Base-by-base conservation (phyloP, 1,140 invertebrate species). In the Myzus persicae region DNA sequence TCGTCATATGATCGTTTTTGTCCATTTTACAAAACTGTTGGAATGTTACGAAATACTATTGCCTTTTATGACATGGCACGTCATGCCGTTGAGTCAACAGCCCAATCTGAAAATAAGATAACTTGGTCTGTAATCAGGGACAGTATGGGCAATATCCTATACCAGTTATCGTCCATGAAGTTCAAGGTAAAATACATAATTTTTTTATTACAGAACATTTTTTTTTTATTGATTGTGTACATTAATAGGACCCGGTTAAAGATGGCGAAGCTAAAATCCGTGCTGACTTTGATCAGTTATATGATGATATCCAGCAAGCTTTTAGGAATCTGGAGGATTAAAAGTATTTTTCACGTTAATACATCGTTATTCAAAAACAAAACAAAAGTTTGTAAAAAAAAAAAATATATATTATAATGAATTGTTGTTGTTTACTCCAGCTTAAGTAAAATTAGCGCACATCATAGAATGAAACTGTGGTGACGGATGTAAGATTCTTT, bases 311-410 rank as follows among this genome's bases (percentile, higher is more conserved):
- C 96, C 98, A 99, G 95, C 98, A 98, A 95, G 98, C 98, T 94
- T 99, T 99, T 97, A 97, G 99, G 95, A 99, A 99, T 96, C 96
- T 99, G 95, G 99, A 99, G 96, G 99, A 99, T 96, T 99, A 99
- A 97, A 81, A 82, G 81, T 84, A 46, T 93, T 51, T 40, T 90
- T 90, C 24, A 84, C 48, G 31, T 85, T 48, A 85, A 38, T 93
- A 24, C 46, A 81, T 93, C 76, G 81, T 93, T 93, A 82, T 93
- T 93, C 46, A 51, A 84, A 93, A 93, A 89, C 38, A 42, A 90
- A 59, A 90, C 48, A 54, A 87, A 82, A 48, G 44, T 93, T 93
- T 93, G 44, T 85, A 93, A 85, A 93, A 93, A 59, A 91, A 91
- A 91, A 82, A 85, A 40, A 51, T 48, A 93, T 93, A 85, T 93